These are phyloP conservation scores for Cladorhizidae sp. DNA, from an alignment of 37 sponge, comb jelly and placozoan species.

Conservation along the genomic window DNA sequence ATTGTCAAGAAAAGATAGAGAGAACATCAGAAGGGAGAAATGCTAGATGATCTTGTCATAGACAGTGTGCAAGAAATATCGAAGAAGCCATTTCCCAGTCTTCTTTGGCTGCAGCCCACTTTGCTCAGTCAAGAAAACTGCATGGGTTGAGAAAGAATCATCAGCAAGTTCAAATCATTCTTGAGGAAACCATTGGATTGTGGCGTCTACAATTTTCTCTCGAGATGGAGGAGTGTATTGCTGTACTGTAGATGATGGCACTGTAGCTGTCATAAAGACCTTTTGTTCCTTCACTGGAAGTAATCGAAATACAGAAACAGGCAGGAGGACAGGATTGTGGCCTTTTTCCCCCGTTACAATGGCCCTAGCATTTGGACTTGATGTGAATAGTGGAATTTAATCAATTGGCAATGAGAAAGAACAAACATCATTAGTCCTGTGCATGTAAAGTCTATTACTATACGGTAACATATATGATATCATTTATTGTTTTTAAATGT, in stretches of 20 bases:
- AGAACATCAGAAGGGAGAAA: slow-evolving; percentile 20
- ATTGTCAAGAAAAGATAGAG: slow-evolving; percentile 15
- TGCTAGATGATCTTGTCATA: slow-evolving; percentile 26
- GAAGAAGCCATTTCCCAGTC: slow-evolving; percentile 18
- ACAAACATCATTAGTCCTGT: too few relatives aligned
- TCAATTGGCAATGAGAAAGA: too few relatives aligned
- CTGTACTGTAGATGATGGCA: background rate
- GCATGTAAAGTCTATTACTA: too few relatives aligned
- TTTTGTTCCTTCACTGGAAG: too few relatives aligned
- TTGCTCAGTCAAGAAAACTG: slow-evolving; percentile 14
- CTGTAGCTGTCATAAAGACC: too few relatives aligned
- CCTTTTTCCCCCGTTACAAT: slow-evolving; percentile 33
- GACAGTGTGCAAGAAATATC: slow-evolving; percentile 28
- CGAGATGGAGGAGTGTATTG: background rate
- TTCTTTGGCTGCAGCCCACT: too few relatives aligned
- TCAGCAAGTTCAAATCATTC: slow-evolving; percentile 15
- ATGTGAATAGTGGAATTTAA: too few relatives aligned
- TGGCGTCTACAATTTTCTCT: slow-evolving; percentile 14
- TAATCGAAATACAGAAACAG: background rate
- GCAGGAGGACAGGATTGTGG: slow-evolving; percentile 8
- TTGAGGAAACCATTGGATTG: slow-evolving; percentile 51
- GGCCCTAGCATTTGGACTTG: slow-evolving; percentile 31
- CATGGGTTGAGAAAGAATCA: background rate
- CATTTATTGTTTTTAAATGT: too few relatives aligned
- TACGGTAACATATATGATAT: too few relatives aligned